These are phyloP conservation scores for Drosophila mayaguana DNA, from an alignment of 2,888 invertebrate genomes.

Conservation along the genomic window DNA sequence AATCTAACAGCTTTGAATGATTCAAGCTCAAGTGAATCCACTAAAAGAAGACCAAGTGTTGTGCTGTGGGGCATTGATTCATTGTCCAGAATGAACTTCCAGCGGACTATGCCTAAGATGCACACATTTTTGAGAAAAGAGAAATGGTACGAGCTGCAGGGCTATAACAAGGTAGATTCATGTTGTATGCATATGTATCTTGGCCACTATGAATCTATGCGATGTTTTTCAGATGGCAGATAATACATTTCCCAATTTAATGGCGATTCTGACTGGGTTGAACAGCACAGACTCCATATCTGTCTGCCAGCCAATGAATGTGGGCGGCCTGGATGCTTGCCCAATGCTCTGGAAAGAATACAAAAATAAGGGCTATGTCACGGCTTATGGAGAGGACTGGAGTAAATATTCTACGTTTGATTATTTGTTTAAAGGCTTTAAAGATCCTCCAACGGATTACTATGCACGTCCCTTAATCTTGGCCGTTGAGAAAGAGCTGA, in stretches of 20 bases:
- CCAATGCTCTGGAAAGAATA: constrained; percentile 92
- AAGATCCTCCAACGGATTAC: constrained; percentile 91
- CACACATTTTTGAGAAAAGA: constrained; percentile 88
- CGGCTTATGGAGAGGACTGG: constrained; percentile 92
- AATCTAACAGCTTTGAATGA: not conserved
- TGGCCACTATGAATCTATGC: not conserved
- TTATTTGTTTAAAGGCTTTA: constrained; percentile 88
- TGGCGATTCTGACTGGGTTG: constrained; percentile 92
- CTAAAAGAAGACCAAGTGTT: constrained; percentile 86
- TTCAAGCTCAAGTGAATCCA: not conserved
- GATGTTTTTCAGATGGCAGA: constrained; percentile 89
- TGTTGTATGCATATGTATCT: not conserved
- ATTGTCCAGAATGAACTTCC: constrained; percentile 91
- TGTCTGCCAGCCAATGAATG: constrained; percentile 85
- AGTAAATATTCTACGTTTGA: constrained; percentile 89
- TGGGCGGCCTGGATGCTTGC: constrained; percentile 89
- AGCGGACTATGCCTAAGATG: constrained; percentile 90
- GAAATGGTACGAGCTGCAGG: constrained; percentile 89
- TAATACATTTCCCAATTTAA: constrained; percentile 95
- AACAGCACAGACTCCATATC: constrained; percentile 85
- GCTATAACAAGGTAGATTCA: constrained; percentile 88
- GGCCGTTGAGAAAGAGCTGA: constrained; percentile 88
- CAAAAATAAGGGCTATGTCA: constrained; percentile 89
- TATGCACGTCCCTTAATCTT: constrained; percentile 91
- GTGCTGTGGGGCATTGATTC: constrained; percentile 94